Percentiles rank a stretch among this genome's conserved stretches.
Evolutionary conservation across 2,888 invertebrate genomes (phyloP).

Genomic region (Agriopis aurantiaria): DNA sequence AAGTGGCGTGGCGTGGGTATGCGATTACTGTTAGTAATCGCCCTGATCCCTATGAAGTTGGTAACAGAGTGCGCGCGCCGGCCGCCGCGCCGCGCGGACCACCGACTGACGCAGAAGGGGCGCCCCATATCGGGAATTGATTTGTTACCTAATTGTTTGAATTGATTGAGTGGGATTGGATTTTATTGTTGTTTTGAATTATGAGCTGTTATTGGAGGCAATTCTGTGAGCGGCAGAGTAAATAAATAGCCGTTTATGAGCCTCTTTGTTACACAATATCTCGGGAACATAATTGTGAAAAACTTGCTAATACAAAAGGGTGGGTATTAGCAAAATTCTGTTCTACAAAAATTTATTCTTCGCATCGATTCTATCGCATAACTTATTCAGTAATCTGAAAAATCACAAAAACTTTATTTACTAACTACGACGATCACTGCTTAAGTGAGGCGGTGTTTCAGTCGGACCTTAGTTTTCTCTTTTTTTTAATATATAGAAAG

Average conservation of each 20-base stretch:
- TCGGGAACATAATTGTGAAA: neutral
- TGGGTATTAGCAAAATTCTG: no score
- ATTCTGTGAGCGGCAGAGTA: conserved; percentile 7
- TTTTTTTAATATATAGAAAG: no score
- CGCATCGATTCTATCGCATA: no score
- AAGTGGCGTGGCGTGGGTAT: conserved; percentile 77
- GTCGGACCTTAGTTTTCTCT: no score
- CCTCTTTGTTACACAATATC: neutral
- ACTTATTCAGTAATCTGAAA: no score
- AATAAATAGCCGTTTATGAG: conserved; percentile 9
- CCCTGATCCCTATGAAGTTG: conserved; percentile 82
- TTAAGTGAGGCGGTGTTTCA: no score
- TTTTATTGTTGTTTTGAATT: conserved; percentile 29
- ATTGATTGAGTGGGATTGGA: conserved; percentile 29
- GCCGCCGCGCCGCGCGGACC: conserved; percentile 47
- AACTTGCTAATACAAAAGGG: neutral
- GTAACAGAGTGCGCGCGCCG: conserved; percentile 69
- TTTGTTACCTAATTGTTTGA: conserved; percentile 36
- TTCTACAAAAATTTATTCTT: no score
- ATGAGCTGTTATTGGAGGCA: conserved; percentile 11
- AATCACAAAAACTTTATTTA: no score
- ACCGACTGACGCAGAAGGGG: conserved; percentile 48
- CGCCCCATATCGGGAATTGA: conserved; percentile 39
- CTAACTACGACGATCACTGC: no score
- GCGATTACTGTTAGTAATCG: conserved; percentile 81